Evolutionary conservation across 1,140 invertebrate species (phyloP), one percentile per base, ranked within the genome.

Genomic region (Drosophila equinoxialis): DNA sequence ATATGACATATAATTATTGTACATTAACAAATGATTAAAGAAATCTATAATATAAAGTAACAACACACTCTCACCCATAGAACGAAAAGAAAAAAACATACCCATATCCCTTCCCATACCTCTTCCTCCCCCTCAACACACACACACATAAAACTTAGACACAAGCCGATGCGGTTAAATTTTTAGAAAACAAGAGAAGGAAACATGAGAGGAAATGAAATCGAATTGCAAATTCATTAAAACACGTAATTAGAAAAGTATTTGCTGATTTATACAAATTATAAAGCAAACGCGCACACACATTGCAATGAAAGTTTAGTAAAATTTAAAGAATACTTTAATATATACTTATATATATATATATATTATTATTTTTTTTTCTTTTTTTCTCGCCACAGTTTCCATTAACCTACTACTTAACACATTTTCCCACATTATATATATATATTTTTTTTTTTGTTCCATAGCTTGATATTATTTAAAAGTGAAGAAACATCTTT

Each of bases 251-350:
- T 51, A 55, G n/a, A 42, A 23, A 62, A 45, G 17, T 51, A 51
- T 51, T 62, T 62, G 41, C 37, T 26, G 60, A 45, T 14, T 42
- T 62, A 62, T 41, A 62, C 33, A 68, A 68, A 39, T 51, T 35
- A 63, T 23, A 51, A 23, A 51, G 45, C 35, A 71, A 66, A 66
- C 42, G 33, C 70, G 35, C 62, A 77, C 59, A 74, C 62, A 71
- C 70, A 74, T 69, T 63, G 71, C 74, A 75, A 51, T 8, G 13
- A 35, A 78, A 86, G 81, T 86, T 86, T 85, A 85, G 82, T 73
- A 60, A 86, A 85, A 85, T 51, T 51, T 6, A 23, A 51, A 23
- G 17, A 51, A 51, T 51, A 11, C 45, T 11, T 10, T 51, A 51
- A 69, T 57, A 37, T 11, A 37, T 11, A 37, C 35, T 37, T 37